phyloP scores from a whole-genome alignment of 2,113 vertebrate genomes.

The Circaetus cinerascens region DNA sequence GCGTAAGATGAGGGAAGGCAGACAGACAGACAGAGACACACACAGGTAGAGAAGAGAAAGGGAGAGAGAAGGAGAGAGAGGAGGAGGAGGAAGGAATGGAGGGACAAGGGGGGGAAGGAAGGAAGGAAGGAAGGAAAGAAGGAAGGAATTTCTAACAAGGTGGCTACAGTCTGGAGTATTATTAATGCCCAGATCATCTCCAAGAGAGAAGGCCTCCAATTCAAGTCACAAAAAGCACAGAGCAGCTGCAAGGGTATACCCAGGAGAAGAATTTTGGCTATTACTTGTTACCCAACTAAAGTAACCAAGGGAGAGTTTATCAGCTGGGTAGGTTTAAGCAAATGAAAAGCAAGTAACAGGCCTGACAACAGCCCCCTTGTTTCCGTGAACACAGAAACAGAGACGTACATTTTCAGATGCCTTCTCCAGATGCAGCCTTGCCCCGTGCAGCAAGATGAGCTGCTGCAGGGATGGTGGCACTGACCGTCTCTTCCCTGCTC shows the following conservation, averaged over 20 bases:
- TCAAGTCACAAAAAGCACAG: not conserved
- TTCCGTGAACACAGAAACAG: not conserved
- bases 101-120: not conserved
- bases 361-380: not conserved
- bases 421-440: not conserved
- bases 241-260: not conserved
- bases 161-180: not conserved
- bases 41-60: not conserved
- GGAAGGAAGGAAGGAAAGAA: not conserved
- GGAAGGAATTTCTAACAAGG: not conserved
- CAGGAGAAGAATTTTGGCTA: not conserved
- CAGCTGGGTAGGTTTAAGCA: not conserved
- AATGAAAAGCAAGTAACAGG: not conserved
- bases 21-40: not conserved
- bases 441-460: not conserved
- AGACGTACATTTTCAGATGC: not conserved
- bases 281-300: not conserved
- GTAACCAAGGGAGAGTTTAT: not conserved
- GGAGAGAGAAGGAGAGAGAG: no score
- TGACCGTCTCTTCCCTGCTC: not conserved
- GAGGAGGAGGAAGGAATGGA: rapidly evolving
- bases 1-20: not conserved
- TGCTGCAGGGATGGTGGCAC: not conserved
- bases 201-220: not conserved
- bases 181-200: not conserved